These are phyloP conservation scores for Neosilurus mollespiculum DNA, from an alignment of 2,797 vertebrate species.

Conservation along the genomic window DNA sequence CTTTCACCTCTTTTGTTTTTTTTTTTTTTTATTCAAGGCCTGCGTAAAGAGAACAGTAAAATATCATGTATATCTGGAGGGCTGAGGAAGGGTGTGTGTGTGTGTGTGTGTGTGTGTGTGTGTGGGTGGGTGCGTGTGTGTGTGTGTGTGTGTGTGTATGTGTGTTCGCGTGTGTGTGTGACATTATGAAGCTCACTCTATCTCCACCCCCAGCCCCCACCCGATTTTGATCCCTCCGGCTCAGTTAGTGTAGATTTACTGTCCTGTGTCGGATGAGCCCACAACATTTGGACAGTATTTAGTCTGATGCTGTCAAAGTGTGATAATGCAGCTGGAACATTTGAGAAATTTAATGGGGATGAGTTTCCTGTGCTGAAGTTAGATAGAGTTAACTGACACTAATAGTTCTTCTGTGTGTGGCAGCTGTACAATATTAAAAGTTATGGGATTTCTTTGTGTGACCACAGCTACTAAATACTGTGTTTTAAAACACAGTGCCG, in stretches of 20 bases:
- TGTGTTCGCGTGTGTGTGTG: conserved; percentile 28
- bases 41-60: conserved; percentile 35
- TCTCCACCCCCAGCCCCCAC: background rate
- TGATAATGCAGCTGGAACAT: conserved; percentile 59
- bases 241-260: conserved; percentile 62
- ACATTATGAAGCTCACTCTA: conserved; percentile 23
- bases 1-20: conserved; percentile 7
- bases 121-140: conserved; percentile 10
- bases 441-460: background rate
- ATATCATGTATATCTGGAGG: conserved; percentile 47
- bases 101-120: conserved; percentile 34
- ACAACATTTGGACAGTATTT: conserved; percentile 62
- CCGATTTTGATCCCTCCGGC: conserved; percentile 67
- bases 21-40: conserved; percentile 28
- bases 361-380: conserved; percentile 50
- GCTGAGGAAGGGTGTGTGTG: conserved; percentile 23
- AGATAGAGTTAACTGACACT: conserved; percentile 43
- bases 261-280: conserved; percentile 60
- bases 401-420: conserved; percentile 27
- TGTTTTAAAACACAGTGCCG: background rate
- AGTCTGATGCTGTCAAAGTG: conserved; percentile 65
- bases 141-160: conserved; percentile 38
- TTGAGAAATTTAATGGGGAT: conserved; percentile 46
- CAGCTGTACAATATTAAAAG: conserved; percentile 30
- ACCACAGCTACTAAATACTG: background rate